phyloP scores from a whole-genome alignment of 2,113 vertebrate species.

The Anhinga rufa region DNA sequence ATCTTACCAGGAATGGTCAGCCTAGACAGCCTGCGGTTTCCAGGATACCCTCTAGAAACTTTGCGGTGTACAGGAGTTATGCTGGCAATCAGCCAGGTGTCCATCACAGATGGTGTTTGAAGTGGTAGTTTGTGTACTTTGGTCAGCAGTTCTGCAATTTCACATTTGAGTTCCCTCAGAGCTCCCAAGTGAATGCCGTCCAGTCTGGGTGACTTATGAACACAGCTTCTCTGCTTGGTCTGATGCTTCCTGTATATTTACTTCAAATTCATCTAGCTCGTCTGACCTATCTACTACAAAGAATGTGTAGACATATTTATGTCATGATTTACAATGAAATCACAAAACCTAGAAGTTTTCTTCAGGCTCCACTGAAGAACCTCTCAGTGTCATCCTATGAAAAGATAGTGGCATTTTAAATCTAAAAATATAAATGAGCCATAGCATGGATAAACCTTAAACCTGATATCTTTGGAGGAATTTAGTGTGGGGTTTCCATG shows the following conservation, averaged over 20 bases:
- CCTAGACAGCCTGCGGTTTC: neutral
- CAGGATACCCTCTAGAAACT: neutral
- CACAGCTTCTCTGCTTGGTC: neutral
- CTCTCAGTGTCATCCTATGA: neutral
- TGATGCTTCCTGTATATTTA: constrained; percentile 23
- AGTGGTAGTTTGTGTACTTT: neutral
- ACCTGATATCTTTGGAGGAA: neutral
- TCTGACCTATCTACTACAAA: neutral
- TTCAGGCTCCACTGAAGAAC: neutral
- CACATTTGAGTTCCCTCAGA: constrained; percentile 2
- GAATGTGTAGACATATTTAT: constrained; percentile 9
- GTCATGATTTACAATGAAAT: constrained; percentile 9
- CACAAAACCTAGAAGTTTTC: neutral
- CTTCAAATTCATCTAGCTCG: neutral
- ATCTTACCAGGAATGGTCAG: neutral
- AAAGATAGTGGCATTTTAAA: neutral
- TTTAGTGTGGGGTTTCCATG: neutral
- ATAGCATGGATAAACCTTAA: neutral
- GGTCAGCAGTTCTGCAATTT: constrained; percentile 28
- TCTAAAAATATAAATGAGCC: neutral
- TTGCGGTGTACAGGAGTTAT: accelerated
- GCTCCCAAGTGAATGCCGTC: neutral
- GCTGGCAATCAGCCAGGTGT: neutral
- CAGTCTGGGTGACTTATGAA: constrained; percentile 24
- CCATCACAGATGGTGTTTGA: neutral